Conservation (phyloP, 2,888 invertebrate genomes). For the Thelaira solivaga region DNA sequence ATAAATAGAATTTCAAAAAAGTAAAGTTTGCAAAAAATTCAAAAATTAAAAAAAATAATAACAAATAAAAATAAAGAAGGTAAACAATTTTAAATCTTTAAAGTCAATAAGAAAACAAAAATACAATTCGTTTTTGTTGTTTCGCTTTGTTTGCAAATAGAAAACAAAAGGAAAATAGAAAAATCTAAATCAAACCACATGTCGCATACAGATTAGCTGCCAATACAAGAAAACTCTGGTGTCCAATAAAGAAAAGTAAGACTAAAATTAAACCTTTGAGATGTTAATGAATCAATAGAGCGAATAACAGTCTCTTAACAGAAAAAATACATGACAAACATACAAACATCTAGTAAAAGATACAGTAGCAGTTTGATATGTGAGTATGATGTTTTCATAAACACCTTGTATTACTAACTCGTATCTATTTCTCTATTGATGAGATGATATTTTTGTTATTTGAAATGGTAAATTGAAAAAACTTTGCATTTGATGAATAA, state of each 20-base stretch:
- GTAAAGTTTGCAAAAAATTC: constrained; percentile 30
- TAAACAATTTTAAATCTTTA: constrained; percentile 72
- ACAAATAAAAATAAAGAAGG: not conserved
- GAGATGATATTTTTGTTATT: not conserved
- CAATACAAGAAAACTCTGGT: constrained; percentile 30
- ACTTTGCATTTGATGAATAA: constrained; percentile 15
- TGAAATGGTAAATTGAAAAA: constrained; percentile 44
- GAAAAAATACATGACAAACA: constrained; percentile 1
- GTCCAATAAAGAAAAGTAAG: constrained; percentile 46
- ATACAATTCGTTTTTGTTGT: not conserved
- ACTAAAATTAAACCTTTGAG: constrained; percentile 63
- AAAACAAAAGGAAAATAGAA: not conserved
- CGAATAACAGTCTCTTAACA: not conserved
- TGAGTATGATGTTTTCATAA: constrained; percentile 40
- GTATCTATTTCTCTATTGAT: too few relatives aligned
- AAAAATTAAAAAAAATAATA: too few relatives aligned
- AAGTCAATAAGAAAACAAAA: constrained; percentile 66
- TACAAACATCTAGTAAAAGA: constrained; percentile 6
- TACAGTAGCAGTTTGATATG: constrained; percentile 40
- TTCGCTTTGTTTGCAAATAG: constrained; percentile 8
- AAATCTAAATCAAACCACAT: constrained; percentile 55
- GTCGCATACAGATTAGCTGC: constrained; percentile 67
- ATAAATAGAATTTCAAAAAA: constrained; percentile 34
- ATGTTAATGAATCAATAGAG: constrained; percentile 52
- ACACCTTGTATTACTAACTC: constrained; percentile 55